Evolutionary conservation across 2,888 invertebrate genomes (phyloP), one percentile per base, ranked within the genome.

Genomic region (Macaria notata): DNA sequence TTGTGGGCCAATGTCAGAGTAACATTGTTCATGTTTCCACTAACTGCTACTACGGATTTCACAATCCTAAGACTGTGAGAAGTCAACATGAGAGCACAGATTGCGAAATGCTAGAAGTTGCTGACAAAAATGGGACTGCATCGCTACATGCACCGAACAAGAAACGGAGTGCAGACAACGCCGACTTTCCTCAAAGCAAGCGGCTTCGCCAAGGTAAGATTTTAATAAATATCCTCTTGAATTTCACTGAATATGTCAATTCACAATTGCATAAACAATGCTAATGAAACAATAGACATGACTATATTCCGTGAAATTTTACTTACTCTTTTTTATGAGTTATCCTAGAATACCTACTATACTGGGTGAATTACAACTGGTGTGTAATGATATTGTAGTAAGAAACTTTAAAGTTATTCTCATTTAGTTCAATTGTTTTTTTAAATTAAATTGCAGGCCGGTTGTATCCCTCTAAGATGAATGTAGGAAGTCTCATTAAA

Each of bases 21-120:
- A 41, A 83, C 33, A 53, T 42, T 70, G 72, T 91, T 65, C 89
- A 89, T 71, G 81, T 92, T 71, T 92, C 92, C 48, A 88, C 86
- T 46, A 92, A 92, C 76, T 90, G 90, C 69, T 92, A 92, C 70
- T 92, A 92, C 64, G 92, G 92, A 51, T 92, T 84, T 74, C 91
- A 92, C 56, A 80, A 84, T 61, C 68, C 81, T 29, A 83, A 84
- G 67, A 76, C 61, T 52, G 52, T 70, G 36, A 71, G 73, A 69
- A 77, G 68, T 59, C 62, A 65, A 55, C 70, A 77, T 67, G 71
- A 71, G 63, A 77, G 72, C 56, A 76, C 73, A 8, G 88, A 88
- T 80, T 87, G 84, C 75, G 91, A 92, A 79, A 91, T 90, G 89
- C 63, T 76, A 49, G 88, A 88, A 63, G 70, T 78, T 55, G 71